Evolutionary conservation across 1,140 invertebrate species (phyloP), one percentile per base, ranked within the genome.

Genomic region (Tachypleus tridentatus): DNA sequence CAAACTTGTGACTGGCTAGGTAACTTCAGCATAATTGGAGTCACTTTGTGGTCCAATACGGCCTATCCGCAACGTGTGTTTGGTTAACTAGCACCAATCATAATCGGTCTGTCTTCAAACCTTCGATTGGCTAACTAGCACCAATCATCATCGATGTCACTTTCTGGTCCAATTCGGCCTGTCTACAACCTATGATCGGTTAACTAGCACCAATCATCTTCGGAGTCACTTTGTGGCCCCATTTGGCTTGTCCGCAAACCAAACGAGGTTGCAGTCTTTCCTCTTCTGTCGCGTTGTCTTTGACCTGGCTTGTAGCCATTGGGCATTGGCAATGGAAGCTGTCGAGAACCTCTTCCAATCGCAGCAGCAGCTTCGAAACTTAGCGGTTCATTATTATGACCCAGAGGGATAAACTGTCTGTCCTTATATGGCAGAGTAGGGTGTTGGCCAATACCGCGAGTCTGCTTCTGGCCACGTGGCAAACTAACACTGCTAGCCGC

Each of bases 331-430:
- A 88, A 89, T 51, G 89, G 88, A 72, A 91, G 80, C 73, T 88
- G 79, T 66, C 88, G 83, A 62, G 85, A 86, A 52, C 87, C 87
- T 70, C 89, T 82, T n/a, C 90, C 90, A 78, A 93, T 85, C 64
- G 88, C 87, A 71, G 91, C 83, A 69, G 88, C 90, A 76, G 92
- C 88, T 78, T 95, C 91, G 80, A 92, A 93, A 75, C 87, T 90
- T 64, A 92, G 82, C 69, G 83, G 83, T 67, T 77, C 74, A 48
- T 63, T 29, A 29, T 29, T 29, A 29, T 29, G 29, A 29, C 29
- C 51, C 4, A 11, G 6, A 10, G 52, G n/a, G 67, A 60, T n/a
- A 65, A 61, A 51, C 58, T 29, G 29, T 29, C 29, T 29, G 29
- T 29, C 29, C 29, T 29, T 29, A 29, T 29, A 29, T 29, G 29